Evolutionary conservation across 2,797 vertebrate species (phyloP), one percentile per base, ranked within the genome.

Genomic region (Yasuhikotakia modesta): DNA sequence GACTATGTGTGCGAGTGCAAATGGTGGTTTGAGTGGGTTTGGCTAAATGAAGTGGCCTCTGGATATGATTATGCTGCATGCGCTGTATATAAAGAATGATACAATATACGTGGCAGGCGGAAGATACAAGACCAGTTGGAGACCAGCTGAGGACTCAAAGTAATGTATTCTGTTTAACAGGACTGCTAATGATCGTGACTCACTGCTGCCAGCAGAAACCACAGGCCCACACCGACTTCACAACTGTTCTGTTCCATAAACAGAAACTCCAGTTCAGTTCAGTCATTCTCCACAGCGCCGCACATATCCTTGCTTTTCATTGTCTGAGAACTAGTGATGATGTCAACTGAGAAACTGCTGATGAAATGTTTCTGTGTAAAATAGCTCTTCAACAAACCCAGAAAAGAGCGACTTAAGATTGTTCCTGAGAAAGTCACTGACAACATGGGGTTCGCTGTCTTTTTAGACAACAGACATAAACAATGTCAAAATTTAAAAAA

Each of bases 81-180:
- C 50, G 68, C 60, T 63, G 73, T 64, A 55, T 79, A 13, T 58
- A 22, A 76, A 55, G 65, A 39, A 70, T 32, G 7, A 17, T 39
- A 22, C 70, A 70, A 70, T 61, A 50, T 45, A 69, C 43, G 65
- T 76, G 74, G 73, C 78, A 63, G 48, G 58, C 8, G 1, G 46
- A 67, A 65, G 32, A 68, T 52, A 24, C 45, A n/a, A n/a, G n/a
- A n/a, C n/a, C n/a, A n/a, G n/a, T n/a, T n/a, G n/a, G 53, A 43
- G 13, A 73, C 52, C 67, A 70, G 77, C 30, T 71, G 30, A 70
- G 73, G 74, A 61, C 57, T 58, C 55, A 13, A 7, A 17, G 58
- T 27, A 61, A 8, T 65, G 52, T 27, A 46, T 60, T 65, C 45
- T 50, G 72, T 65, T 82, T 78, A 82, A 82, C 82, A 85, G 81